Evolutionary conservation across 1,140 invertebrate genomes (phyloP).

Genomic region (Pachyrhynchus sulphureomaculatus): DNA sequence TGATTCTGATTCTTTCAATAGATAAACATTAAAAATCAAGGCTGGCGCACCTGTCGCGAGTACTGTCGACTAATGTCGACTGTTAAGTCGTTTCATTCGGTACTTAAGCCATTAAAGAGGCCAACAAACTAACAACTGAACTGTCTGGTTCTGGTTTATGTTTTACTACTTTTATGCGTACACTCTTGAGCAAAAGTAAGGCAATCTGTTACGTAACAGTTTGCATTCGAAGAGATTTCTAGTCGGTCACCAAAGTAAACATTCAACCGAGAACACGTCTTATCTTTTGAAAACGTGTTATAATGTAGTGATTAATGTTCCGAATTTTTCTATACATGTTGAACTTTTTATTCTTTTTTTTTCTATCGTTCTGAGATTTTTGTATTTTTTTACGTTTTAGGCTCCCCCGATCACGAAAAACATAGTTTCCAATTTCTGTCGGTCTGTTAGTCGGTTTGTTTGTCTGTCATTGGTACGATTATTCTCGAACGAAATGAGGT

Average conservation of each 20-base stretch:
- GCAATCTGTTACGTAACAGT: constrained; percentile 8
- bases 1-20: constrained; percentile 15
- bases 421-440: no score
- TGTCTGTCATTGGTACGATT: no score
- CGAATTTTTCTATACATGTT: no score
- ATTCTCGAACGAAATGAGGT: no score
- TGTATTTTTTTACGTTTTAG: no score
- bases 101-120: constrained; percentile 16
- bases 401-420: no score
- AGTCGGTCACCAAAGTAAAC: background rate
- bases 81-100: constrained; percentile 5
- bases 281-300: no score
- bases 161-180: constrained; percentile 10
- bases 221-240: constrained; percentile 1
- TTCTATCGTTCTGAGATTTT: no score
- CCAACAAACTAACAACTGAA: constrained; percentile 9
- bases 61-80: constrained; percentile 8
- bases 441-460: no score
- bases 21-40: constrained; percentile 19
- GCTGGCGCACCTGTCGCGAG: constrained; percentile 15
- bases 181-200: constrained; percentile 11
- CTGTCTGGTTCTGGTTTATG: constrained; percentile 16
- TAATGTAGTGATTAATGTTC: no score
- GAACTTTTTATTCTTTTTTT: no score
- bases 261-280: no score